Conservation (phyloP, 2,113 vertebrate species). For the Sphyrna mokarran region DNA sequence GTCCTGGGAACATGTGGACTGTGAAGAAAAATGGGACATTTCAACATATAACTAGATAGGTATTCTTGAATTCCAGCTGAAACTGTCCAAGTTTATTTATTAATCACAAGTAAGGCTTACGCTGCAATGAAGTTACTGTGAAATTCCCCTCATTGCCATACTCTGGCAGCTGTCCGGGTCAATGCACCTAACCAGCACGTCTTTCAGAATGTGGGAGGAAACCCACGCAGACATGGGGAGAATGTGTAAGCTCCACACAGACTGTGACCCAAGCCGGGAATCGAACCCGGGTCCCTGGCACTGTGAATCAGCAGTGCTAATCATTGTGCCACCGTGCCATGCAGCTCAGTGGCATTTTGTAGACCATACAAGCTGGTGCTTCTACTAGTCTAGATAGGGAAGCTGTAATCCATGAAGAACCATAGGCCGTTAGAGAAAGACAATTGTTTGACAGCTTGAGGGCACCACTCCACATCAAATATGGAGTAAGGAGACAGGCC, state of each 20-base stretch:
- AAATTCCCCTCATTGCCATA: no score
- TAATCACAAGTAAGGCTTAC: no score
- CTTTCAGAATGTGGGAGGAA: no score
- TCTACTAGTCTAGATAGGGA: not conserved
- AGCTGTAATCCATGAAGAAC: not conserved
- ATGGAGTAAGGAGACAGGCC: not conserved
- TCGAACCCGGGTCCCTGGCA: no score
- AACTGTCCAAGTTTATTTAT: not conserved
- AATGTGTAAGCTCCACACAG: no score
- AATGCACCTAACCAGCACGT: no score
- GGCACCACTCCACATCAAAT: not conserved
- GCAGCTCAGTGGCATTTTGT: not conserved
- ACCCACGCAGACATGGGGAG: no score
- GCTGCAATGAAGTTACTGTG: no score
- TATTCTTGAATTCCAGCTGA: not conserved
- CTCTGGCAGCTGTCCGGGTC: no score
- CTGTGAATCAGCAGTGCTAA: no score
- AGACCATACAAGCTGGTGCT: not conserved
- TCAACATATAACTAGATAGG: slow-evolving; percentile 42
- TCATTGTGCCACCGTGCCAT: no score
- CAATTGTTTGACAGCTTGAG: not conserved
- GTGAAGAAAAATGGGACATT: slow-evolving; percentile 58
- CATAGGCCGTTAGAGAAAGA: not conserved
- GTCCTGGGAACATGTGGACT: slow-evolving; percentile 75
- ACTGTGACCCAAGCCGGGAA: no score